Base-by-base conservation (phyloP, 2,888 invertebrate species). In the Xestia rhomboidea region DNA sequence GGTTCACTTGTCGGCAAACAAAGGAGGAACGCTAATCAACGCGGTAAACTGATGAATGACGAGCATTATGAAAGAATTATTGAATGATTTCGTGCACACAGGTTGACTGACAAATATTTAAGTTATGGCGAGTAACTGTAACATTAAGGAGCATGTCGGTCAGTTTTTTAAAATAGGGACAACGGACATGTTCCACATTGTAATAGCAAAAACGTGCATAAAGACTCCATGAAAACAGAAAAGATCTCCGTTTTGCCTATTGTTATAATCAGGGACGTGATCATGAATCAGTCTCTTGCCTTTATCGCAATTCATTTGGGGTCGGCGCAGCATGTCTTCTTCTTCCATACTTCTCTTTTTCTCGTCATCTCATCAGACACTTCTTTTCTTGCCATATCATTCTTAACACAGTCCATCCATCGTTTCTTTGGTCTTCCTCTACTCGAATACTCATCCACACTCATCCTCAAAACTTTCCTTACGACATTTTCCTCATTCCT, bases 1-100 rank as follows among this genome's bases (percentile, higher is more conserved):
- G 91, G 92, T 88, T 88, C 89, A 89, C 87, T 90, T 88, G 86
- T 87, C 85, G 82, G 83, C 85, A 90, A 92, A 92, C 89, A 90
- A 89, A 80, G 87, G 87, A 89, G 88, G 88, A 82, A 88, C 86
- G 91, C 90, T 92, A 92, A 91, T 91, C 90, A 91, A 87, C 85
- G 85, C 88, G 84, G 84, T 90, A 89, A 90, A 89, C 90, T 89
- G 88, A 89, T 88, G 87, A 88, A 89, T 90, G 91, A 88, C 83
- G 84, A 89, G 80, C 72, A 87, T 77, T 81, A 90, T 88, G 88
- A 90, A 89, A 78, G 83, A 81, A 84, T 87, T 73, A 88, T 83
- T 88, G 84, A 89, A 87, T 83, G 86, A 86, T 71, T 85, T 51
- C 73, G 82, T 54, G 62, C 49, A 60, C 60, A 73, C 62, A 70